Base-by-base conservation (phyloP, 2,888 invertebrate genomes). In the Tinea trinotella region DNA sequence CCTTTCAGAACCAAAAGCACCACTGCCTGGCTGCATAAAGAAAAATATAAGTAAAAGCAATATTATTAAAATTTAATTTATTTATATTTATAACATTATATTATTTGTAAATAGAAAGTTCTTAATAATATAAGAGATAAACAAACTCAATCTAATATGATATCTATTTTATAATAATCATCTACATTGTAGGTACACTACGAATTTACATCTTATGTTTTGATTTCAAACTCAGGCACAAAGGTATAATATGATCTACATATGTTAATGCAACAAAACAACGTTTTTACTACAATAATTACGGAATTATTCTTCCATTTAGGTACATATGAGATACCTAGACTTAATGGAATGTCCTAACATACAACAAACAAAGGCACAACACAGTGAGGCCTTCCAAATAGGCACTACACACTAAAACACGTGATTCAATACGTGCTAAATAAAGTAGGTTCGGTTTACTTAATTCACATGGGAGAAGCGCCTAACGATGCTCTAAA, bases 41-140 rank as follows among this genome's bases (percentile, higher is more conserved):
- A 4, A 30, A 10, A n/a, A 7, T 30, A 30, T 30, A 30, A n/a
- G 3, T 30, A 30, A 46, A 4, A 46, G 7, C 2, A 19, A 46
- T 19, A 19, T 9, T 19, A 19, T 46, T 40, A 12, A 56, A 77
- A 79, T 83, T 85, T 84, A 80, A 74, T 85, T 55, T 15, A 58
- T 59, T 85, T 83, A 77, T 84, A 80, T 80, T 76, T 77, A 71
- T 85, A 87, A 86, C 85, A 85, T 85, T 84, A 83, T 85, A 84
- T 86, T 86, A 84, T 84, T 69, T 86, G 84, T 86, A 85, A 85
- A 85, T 86, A 85, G 81, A 83, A 76, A 79, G 79, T 82, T 84
- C 77, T 79, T 83, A 83, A 65, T 74, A 54, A 58, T 54, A 58
- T 76, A 76, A 72, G 75, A 76, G 76, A 76, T 78, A 76, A 79